A percentile compares a stretch with the other conserved stretches of the same genome.
These are phyloP conservation scores for Phrynosoma platyrhinos DNA, from an alignment of 2,113 vertebrate species.

Conservation along the genomic window DNA sequence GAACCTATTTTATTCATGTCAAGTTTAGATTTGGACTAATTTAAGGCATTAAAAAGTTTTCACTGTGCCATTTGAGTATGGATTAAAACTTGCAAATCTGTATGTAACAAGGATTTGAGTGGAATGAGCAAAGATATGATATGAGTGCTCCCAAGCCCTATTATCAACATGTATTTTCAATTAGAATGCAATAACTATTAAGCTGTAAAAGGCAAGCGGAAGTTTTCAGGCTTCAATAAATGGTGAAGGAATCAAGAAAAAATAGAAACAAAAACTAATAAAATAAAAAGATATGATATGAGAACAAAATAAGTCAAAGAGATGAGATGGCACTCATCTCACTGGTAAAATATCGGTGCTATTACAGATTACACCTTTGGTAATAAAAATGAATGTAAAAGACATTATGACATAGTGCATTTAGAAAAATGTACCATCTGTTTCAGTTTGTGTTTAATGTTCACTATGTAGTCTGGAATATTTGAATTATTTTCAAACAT, in stretches of 20 bases:
- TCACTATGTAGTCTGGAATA: slow-evolving; percentile 49
- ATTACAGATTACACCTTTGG: slow-evolving; percentile 45
- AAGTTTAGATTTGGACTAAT: slow-evolving; percentile 5
- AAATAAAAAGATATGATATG: slow-evolving; percentile 4
- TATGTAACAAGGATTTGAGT: neutral
- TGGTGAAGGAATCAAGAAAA: slow-evolving; percentile 51
- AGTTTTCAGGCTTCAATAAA: slow-evolving; percentile 51
- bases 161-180: slow-evolving; percentile 28
- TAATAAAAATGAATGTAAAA: slow-evolving; percentile 61
- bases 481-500: slow-evolving; percentile 65
- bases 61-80: slow-evolving; percentile 22
- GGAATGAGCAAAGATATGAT: neutral
- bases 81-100: neutral
- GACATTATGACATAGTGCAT: slow-evolving; percentile 47
- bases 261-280: slow-evolving; percentile 15
- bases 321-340: slow-evolving; percentile 40
- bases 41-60: neutral
- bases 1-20: neutral
- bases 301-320: slow-evolving; percentile 52
- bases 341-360: slow-evolving; percentile 25
- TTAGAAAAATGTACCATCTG: slow-evolving; percentile 37
- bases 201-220: slow-evolving; percentile 52
- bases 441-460: slow-evolving; percentile 54
- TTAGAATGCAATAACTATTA: slow-evolving; percentile 41
- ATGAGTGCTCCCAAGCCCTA: neutral